Percentiles rank a stretch among this genome's conserved stretches.
These are phyloP conservation scores for Dendronephthya gigantea DNA, from an alignment of 64 coral and sea anemone genomes.

Conservation along the genomic window DNA sequence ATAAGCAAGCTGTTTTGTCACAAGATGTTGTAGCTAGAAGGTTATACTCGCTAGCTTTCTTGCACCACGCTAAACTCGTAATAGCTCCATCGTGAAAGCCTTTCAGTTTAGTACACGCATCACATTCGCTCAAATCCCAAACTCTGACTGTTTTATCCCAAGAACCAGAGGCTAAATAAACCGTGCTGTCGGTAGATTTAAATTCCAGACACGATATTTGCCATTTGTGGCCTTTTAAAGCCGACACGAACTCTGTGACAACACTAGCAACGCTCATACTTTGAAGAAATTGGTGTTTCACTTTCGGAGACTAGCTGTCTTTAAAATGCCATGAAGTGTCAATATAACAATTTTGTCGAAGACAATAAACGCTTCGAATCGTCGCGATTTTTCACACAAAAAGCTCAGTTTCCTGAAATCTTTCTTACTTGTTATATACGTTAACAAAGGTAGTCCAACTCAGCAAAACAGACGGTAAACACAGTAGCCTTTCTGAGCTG, in stretches of 20 bases:
- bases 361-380: no score
- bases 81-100: neutral
- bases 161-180: neutral
- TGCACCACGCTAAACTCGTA: conserved; percentile 10
- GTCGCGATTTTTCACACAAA: no score
- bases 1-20: neutral
- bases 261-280: conserved; percentile 18
- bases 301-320: neutral
- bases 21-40: neutral
- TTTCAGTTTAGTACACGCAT: neutral
- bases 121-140: neutral
- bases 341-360: no score
- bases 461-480: neutral
- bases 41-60: neutral
- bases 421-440: neutral
- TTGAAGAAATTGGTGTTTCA: neutral
- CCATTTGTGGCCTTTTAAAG: conserved; percentile 14
- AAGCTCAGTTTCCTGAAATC: no score
- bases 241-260: neutral
- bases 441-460: no score
- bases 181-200: neutral
- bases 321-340: neutral
- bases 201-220: conserved; percentile 15
- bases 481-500: neutral
- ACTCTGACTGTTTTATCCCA: neutral